Evolutionary conservation across 2,888 invertebrate genomes (phyloP), one percentile per base, ranked within the genome.

Genomic region (Empis livida): DNA sequence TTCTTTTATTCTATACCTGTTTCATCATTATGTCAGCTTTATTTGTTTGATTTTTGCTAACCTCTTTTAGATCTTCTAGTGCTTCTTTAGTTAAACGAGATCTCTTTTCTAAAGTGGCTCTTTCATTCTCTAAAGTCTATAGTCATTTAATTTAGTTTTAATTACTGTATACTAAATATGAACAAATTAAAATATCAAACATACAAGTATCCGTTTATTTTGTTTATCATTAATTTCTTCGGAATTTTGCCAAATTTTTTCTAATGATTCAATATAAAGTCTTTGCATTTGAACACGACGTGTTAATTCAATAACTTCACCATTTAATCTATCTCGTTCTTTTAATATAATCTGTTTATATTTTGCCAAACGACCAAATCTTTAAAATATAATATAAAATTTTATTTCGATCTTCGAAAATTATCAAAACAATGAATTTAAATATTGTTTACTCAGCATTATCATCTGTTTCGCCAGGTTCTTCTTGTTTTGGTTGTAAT

Each of bases 251-350:
- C 61, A 57, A 6, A 61, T 56, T 32, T 63, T 61, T 47, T 67
- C 67, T 47, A 67, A 38, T 0, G 59, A 56, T 6, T 60, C 59
- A 0, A 60, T 52, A 48, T 67, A 67, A 31, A 52, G 50, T 1
- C 67, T 59, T 51, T 65, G 60, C 8, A 57, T 44, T 45, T 64
- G 56, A 11, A 67, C 51, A 3, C 67, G 64, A 35, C 59, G 62
- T 46, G 60, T 58, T 30, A 63, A 50, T 13, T 67, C 67, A 13
- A 48, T 52, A 3, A 67, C 52, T 31, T 67, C 67, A 1, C 51
- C 57, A 49, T 61, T 60, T 37, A 67, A 52, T 1, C 67, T 64
- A 56, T 67, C 66, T 1, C 66, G 60, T 50, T 67, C 67, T 4
- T 61, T 59, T 37, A 60, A 59, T 23, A 64, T 62, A 10, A 61